Evolutionary conservation across 1,140 invertebrate genomes (phyloP).

Genomic region (Periplaneta americana): DNA sequence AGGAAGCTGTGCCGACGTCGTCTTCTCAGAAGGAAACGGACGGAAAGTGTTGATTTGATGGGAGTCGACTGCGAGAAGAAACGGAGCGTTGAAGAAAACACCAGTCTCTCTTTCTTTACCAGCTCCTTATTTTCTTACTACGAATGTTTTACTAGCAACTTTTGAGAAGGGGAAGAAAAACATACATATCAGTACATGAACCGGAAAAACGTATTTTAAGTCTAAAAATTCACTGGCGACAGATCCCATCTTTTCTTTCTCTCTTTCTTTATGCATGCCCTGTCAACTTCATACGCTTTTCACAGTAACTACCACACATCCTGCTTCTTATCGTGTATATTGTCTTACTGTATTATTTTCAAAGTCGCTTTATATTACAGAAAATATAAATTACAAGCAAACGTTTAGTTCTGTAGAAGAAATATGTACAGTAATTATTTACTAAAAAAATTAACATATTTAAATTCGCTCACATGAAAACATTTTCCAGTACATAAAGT

Average conservation of each 20-base stretch:
- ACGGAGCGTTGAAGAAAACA: neutral
- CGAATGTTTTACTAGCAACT: neutral
- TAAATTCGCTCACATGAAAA: too few relatives aligned
- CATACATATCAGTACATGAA: neutral
- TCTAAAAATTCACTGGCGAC: neutral
- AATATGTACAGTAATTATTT: too few relatives aligned
- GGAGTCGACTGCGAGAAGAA: neutral
- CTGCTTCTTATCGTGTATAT: neutral
- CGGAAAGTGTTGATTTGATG: neutral
- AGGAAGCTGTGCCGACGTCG: neutral
- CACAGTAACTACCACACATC: neutral
- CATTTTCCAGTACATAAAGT: too few relatives aligned
- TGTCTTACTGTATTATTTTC: neutral
- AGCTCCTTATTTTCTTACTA: neutral
- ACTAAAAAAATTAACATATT: too few relatives aligned
- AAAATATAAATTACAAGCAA: neutral
- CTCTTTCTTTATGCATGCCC: neutral
- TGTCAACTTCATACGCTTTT: neutral
- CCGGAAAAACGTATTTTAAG: neutral
- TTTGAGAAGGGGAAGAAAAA: neutral
- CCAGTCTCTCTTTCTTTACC: neutral
- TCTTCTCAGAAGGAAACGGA: neutral
- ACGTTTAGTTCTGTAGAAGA: neutral
- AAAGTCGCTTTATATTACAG: neutral
- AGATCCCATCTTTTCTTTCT: neutral